Conservation (phyloP, 2,888 invertebrate species). For the Nephrocerus scutellatus region DNA sequence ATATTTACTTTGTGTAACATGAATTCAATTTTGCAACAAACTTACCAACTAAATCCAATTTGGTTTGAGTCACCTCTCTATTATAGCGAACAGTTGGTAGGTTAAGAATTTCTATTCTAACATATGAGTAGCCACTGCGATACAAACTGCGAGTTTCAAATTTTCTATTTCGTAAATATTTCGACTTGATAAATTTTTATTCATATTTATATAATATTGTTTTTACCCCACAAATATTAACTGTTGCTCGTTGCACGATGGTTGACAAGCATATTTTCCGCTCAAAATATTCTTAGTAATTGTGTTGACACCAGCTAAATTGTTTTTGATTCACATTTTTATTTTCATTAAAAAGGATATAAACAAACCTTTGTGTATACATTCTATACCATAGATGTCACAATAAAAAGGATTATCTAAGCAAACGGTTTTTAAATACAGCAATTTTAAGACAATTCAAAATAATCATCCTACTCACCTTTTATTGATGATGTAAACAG, state of each 20-base stretch:
- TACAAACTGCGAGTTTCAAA: constrained; percentile 15
- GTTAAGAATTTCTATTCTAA: constrained; percentile 27
- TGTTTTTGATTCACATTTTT: background rate
- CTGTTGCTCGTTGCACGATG: constrained; percentile 33
- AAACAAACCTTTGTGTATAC: constrained; percentile 21
- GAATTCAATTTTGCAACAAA: too few species aligned
- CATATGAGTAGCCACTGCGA: constrained; percentile 7
- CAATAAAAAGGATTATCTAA: constrained; percentile 22
- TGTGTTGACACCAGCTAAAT: constrained; percentile 24
- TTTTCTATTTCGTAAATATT: too few species aligned
- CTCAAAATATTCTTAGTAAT: constrained; percentile 27
- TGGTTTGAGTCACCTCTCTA: constrained; percentile 31
- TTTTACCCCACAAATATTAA: constrained; percentile 31
- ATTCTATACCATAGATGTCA: constrained; percentile 18
- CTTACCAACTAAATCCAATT: constrained; percentile 31
- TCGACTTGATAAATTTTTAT: constrained; percentile 19
- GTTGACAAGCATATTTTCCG: constrained; percentile 27
- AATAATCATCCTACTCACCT: constrained; percentile 23
- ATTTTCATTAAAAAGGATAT: background rate
- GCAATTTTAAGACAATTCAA: background rate
- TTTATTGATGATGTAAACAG: constrained; percentile 26
- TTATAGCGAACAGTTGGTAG: constrained; percentile 27
- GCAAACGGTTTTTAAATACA: background rate
- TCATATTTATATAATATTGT: background rate
- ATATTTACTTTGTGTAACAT: constrained; percentile 3